Base-by-base conservation (phyloP, 2,797 vertebrate species). In the Acanthurus tractus region DNA sequence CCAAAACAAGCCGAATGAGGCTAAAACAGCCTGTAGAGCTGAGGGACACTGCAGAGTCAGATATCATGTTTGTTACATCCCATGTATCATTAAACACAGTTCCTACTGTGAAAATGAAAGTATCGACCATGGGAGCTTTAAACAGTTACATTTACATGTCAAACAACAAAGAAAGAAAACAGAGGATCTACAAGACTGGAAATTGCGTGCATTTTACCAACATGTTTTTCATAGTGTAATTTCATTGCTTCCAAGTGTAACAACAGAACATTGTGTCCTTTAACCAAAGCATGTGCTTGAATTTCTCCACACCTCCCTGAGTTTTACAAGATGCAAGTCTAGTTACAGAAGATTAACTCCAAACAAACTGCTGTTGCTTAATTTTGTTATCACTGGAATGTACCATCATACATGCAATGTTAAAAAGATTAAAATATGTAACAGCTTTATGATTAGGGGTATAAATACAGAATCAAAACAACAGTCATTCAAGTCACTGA, bases 331-430 rank as follows among this genome's bases (percentile, higher is more conserved):
- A 68, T 63, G 13, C 38, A 50, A 45, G 55, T 71, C 57, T 53
- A 36, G 69, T 25, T 72, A 46, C 63, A 76, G 76, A 49, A 63
- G 67, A 84, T 70, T 58, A 56, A 73, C 67, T 80, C 48, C 48
- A 64, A 79, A 70, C 78, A 69, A 46, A 65, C 49, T 68, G 64
- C 56, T 67, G 63, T 64, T 72, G 50, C 74, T 62, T 79, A n/a
- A 34, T 55, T 82, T 48, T 69, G 25, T 70, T 50, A 63, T 45
- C 6, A 3, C 3, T 2, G 44, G 11, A 76, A 65, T 20, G 17
- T 76, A 8, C 10, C 42, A 46, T n/a, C 52, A 9, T 49, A 45
- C 14, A 7, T 3, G 0, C 20, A 55, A 58, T 61, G 49, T 38
- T n/a, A 18, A 2, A 59, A 8, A 56, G 46, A 61, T 34, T 17